Conservation (phyloP, 1,140 invertebrate species). For the Liolophura sinensis region DNA sequence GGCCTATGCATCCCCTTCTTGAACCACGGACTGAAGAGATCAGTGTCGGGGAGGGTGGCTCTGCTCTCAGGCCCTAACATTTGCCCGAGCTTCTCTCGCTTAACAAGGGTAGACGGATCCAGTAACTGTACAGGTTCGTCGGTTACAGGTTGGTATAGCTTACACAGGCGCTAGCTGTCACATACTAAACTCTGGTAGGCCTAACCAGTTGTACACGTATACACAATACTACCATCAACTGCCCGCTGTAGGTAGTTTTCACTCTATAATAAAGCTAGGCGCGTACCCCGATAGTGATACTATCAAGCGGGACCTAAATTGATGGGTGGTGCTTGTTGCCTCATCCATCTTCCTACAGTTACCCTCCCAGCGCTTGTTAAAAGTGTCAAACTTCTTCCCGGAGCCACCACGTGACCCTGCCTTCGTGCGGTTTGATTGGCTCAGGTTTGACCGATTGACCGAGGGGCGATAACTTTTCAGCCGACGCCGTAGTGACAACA, state of each 20-base stretch:
- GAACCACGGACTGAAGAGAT: not conserved
- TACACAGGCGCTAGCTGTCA: too few relatives aligned
- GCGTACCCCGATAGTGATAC: slow-evolving; percentile 2
- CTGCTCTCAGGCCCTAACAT: not conserved
- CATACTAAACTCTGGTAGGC: too few relatives aligned
- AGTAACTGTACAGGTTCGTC: too few relatives aligned
- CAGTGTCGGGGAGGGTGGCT: not conserved
- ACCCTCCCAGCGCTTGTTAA: not conserved
- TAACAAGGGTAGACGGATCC: too few relatives aligned
- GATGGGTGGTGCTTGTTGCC: slow-evolving; percentile 13
- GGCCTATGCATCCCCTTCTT: slow-evolving; percentile 10
- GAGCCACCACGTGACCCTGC: slow-evolving; percentile 13
- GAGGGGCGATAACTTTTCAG: too few relatives aligned
- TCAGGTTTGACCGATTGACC: not conserved
- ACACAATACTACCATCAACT: not conserved
- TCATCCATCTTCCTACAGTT: slow-evolving; percentile 18
- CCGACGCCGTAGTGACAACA: too few relatives aligned
- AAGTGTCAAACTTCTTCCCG: not conserved
- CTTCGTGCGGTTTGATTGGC: not conserved
- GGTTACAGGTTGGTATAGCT: too few relatives aligned
- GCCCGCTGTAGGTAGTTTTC: not conserved
- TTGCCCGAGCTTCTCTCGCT: too few relatives aligned
- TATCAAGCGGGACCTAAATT: slow-evolving; percentile 10
- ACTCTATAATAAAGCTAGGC: slow-evolving; percentile 5
- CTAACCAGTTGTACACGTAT: not conserved